Conservation (phyloP, 2,797 vertebrate species). For the Chelmon rostratus region DNA sequence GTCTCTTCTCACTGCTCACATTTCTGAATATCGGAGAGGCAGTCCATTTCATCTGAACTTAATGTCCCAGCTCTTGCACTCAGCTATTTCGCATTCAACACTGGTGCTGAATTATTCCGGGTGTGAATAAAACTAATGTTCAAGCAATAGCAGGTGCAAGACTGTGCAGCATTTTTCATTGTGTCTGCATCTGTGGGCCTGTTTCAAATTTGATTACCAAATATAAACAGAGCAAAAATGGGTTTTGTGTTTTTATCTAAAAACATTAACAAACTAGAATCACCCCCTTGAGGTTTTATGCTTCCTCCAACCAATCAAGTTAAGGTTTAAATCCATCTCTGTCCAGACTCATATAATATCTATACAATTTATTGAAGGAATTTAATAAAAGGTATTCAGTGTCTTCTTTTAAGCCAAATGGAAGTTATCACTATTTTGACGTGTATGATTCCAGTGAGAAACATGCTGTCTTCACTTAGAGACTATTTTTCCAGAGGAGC, state of each 20-base stretch:
- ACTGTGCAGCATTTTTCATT: not conserved
- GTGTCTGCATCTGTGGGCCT: not conserved
- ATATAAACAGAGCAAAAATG: not conserved
- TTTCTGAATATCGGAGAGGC: not conserved
- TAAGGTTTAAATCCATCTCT: no score
- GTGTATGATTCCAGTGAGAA: no score
- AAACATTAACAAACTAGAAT: not conserved
- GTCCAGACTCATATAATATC: no score
- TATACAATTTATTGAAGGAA: no score
- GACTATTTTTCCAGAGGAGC: no score
- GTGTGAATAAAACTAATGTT: slow-evolving; percentile 5
- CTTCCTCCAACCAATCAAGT: no score
- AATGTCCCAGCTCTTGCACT: not conserved
- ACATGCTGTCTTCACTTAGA: no score
- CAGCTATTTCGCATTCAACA: slow-evolving; percentile 5
- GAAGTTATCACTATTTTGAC: no score
- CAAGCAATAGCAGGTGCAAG: not conserved
- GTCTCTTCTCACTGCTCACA: not conserved
- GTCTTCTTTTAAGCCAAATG: no score
- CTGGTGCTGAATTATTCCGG: not conserved
- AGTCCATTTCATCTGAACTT: not conserved
- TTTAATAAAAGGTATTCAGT: no score
- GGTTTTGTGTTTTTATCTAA: not conserved
- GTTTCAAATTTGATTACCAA: slow-evolving; percentile 14
- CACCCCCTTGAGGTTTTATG: not conserved